phyloP scores from a whole-genome alignment of 2,797 vertebrate genomes.

The Fundulus diaphanus region DNA sequence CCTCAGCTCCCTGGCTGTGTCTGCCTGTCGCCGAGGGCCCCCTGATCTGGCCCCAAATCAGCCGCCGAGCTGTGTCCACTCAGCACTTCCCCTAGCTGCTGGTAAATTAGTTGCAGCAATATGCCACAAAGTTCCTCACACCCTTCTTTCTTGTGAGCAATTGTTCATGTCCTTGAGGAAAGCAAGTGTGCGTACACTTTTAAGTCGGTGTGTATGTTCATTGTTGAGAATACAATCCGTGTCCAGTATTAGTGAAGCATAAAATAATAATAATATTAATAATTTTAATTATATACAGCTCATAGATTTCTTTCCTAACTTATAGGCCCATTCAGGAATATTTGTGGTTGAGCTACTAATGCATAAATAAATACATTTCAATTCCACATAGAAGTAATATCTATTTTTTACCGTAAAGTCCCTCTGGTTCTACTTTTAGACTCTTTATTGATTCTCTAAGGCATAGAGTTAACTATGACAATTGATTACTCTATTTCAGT shows the following conservation, averaged over 20 bases:
- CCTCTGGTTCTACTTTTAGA: no score
- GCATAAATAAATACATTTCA: not conserved
- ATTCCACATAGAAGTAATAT: no score
- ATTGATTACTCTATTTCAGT: no score
- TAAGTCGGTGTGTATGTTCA: slow-evolving; percentile 6
- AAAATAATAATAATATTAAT: no score
- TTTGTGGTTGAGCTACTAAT: not conserved
- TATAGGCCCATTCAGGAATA: not conserved
- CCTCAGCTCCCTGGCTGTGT: slow-evolving; percentile 75
- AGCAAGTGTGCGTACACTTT: slow-evolving; percentile 18
- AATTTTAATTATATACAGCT: not conserved
- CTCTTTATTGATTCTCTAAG: no score
- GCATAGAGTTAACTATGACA: no score
- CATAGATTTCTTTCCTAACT: not conserved
- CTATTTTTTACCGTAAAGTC: no score
- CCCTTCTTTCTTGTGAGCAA: slow-evolving; percentile 63
- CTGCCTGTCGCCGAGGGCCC: slow-evolving; percentile 72
- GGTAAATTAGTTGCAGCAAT: slow-evolving; percentile 80
- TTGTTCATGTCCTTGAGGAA: slow-evolving; percentile 81
- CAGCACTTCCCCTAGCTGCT: slow-evolving; percentile 76
- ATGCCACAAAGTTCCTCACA: slow-evolving; percentile 63
- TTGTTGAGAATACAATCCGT: slow-evolving; percentile 27
- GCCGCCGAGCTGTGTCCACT: slow-evolving; percentile 75
- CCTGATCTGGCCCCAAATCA: slow-evolving; percentile 71
- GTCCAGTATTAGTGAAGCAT: slow-evolving; percentile 17